These are phyloP conservation scores for Hydrotaea diabolus DNA, from an alignment of 2,888 invertebrate genomes.

Conservation along the genomic window DNA sequence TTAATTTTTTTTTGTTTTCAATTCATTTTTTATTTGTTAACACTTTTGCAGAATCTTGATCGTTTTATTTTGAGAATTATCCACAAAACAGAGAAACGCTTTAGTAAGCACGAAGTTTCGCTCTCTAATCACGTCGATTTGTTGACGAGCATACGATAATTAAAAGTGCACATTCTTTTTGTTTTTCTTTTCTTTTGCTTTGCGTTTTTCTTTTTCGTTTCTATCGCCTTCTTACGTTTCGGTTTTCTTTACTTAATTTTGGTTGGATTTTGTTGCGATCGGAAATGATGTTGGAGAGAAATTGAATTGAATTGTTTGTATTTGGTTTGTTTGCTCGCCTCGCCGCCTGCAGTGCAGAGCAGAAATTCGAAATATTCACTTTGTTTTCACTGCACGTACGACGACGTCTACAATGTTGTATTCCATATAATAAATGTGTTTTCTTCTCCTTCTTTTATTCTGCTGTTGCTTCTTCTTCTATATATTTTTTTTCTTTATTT, in stretches of 20 bases:
- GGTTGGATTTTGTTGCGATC: conserved; percentile 22
- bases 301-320: background rate
- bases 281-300: conserved; percentile 11
- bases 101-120: background rate
- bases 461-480: too few relatives aligned
- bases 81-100: background rate
- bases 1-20: background rate
- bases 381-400: conserved; percentile 52
- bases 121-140: conserved; percentile 6
- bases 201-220: background rate
- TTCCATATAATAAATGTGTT: conserved; percentile 28
- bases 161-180: conserved; percentile 24
- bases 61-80: background rate
- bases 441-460: conserved; percentile 16
- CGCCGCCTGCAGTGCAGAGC: background rate
- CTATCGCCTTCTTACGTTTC: too few relatives aligned
- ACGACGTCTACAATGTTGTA: conserved; percentile 16
- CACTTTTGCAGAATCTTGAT: too few relatives aligned
- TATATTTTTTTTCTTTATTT: conserved; percentile 17
- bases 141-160: conserved; percentile 1
- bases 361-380: conserved; percentile 23
- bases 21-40: background rate
- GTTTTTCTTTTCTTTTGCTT: background rate
- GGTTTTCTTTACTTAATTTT: background rate
- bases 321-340: conserved; percentile 6